Base-by-base conservation (phyloP, 2,797 vertebrate genomes). In the Mormyrus proboscirostris region DNA sequence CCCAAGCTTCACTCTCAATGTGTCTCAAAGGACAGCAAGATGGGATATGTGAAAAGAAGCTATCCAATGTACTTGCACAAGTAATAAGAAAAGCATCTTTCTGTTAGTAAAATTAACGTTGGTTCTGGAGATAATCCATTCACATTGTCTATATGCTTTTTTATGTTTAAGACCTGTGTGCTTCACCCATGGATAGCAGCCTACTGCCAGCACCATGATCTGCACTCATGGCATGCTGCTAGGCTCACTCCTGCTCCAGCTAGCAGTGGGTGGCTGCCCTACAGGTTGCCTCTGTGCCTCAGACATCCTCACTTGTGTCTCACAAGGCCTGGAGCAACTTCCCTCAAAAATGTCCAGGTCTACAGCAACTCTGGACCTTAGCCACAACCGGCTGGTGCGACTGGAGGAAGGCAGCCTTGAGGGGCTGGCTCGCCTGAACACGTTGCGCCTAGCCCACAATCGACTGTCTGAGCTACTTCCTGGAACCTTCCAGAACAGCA, bases 221-320 rank as follows among this genome's bases (percentile, higher is more conserved):
- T 84, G 76, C 41, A 90, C 88, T 84, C 91, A 90, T 92, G 91
- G 92, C 89, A 89, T 95, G 69, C 59, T 96, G 89, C 90, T 95
- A 19, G 93, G 93, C 53, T 91, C 92, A 25, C 87, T 89, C 76
- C 91, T 3, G 0, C 6, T n/a, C 88, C 14, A 0, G n/a, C 50
- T 3, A 0, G 0, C 57, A 89, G 73, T 62, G 0, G 0, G 8
- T 19, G 22, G 90, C 89, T 97, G 97, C 92, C 95, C 94, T 6
- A 0, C 83, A 0, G 89, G 29, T 47, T 99, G 98, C 73, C 92
- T 98, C 89, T 97, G 97, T 69, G 95, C 97, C 12, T 95, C 97
- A 0, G 98, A 99, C 92, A 95, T 99, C 90, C 93, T 99, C 89
- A 99, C 97, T 95, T 99, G 98, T 89, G 94, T 95, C 0, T 96